Evolutionary conservation across 2,113 vertebrate genomes (phyloP), one percentile per base, ranked within the genome.

Genomic region (Oreochromis spilurus): DNA sequence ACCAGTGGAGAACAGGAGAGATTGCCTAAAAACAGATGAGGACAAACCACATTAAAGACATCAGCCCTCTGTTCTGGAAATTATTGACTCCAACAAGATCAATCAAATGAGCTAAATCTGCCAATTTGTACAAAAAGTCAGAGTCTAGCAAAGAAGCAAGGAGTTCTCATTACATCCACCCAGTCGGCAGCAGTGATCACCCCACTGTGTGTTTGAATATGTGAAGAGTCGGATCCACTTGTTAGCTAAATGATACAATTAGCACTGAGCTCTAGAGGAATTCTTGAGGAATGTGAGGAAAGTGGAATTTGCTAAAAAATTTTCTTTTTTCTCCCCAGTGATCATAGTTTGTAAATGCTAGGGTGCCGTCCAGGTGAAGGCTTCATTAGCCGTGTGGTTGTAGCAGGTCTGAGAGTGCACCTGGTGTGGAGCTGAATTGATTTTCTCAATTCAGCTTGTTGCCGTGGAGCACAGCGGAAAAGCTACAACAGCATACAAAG

Each of bases 401-500:
- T 5, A 19, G 81, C 80, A 53, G 43, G 8, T 55, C 53, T 48
- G 12, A 52, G 36, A 38, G 21, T 40, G n/a, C 57, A 79, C 43
- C 62, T 75, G 77, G n/a, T 57, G 54, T 77, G 43, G 81, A 75
- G 57, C 54, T 72, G 16, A 70, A 88, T 88, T 36, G 83, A 90
- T 91, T 89, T 91, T 82, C 45, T 40, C 43, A 38, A 26, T 26
- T 26, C 26, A 26, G 26, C 26, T 26, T 70, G 70, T 91, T 89
- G 31, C 65, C 19, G 79, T 24, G 31, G 82, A 85, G 81, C 86
- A 90, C 31, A 34, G 40, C 21, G n/a, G 79, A 86, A 53, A 67
- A 48, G 62, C 82, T 81, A 55, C 65, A 78, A 29, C 36, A 2
- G 88, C 86, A 91, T 88, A 85, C 84, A 82, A 79, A 94, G 91